Base-by-base conservation (phyloP, 2,113 vertebrate genomes). In the Ammodytes marinus region DNA sequence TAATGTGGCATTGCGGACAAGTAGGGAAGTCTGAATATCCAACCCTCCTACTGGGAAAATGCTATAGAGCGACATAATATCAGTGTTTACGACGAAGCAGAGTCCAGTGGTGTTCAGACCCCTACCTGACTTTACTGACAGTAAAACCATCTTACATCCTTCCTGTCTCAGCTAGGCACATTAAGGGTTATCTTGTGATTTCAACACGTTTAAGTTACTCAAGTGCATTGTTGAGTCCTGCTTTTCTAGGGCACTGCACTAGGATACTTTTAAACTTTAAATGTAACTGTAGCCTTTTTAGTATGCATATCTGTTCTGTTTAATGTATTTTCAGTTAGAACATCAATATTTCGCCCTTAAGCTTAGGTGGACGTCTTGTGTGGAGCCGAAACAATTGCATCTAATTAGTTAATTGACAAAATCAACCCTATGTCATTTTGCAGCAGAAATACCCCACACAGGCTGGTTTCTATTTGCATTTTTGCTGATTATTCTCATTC, bases 21-120 rank as follows among this genome's bases (percentile, higher is more conserved):
- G 64, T 47, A 49, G 35, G 37, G 13, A 76, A 57, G 55, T 69
- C 19, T 74, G 71, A 58, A 77, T 35, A 35, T 60, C 19, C n/a
- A 46, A 11, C 27, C 27, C 49, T 83, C 84, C 61, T 64, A 4
- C 77, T 74, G 68, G 50, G 82, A 83, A 81, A 87, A 85, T 87
- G 68, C 77, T 68, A 1, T n/a, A 58, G 64, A 64, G 50, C 43
- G 4, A 49, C 53, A 80, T 83, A 78, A 73, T 80, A 72, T 74
- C 74, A 73, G 65, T 71, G 69, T 74, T 15, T 65, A 19, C 3
- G 11, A 50, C 27, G 0, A 27, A 54, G 58, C 46, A 37, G 17
- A 68, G 27, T 50, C 27, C 40, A 13, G 40, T 8, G 4, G 46
- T 39, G 19, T 53, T 71, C 35, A 57, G 43, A 53, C 37, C 15